Base-by-base conservation (phyloP, 2,888 invertebrate genomes). In the Acleris laterana region DNA sequence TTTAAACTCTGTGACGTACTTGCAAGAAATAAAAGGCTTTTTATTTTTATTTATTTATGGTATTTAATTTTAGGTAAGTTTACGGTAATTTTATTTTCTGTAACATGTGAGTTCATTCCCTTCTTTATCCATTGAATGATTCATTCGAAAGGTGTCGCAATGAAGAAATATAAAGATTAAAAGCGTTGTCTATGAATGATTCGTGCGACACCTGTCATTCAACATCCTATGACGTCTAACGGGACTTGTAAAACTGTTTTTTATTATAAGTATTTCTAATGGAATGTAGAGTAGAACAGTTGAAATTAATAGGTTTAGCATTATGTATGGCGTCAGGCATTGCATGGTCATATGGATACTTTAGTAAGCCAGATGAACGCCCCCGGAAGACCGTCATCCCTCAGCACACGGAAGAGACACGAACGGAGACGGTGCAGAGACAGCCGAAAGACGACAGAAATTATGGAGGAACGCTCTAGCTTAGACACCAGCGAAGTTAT, bases 291-390 rank as follows among this genome's bases (percentile, higher is more conserved):
- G 79, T 68, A 38, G 87, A 87, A 42, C 86, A 88, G 68, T 56
- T 88, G 5, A 86, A 85, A 75, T 75, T 90, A 1, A 13, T 88
- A n/a, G 69, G 84, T 51, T 44, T 88, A 63, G 80, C 82, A 3
- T 66, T 86, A 63, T 83, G 89, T 5, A 83, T 89, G 85, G 70
- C 81, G 7, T 76, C 85, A n/a, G 76, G 83, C 48, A 63, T 90
- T 9, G 83, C 81, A 13, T 90, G 87, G 71, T 87, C 89, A 1
- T 89, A 75, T 63, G 88, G 89, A 11, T 66, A 85, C 60, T 75
- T 85, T 59, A 73, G 78, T 49, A 16, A 75, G 52, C 77, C 80
- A 0, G 44, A 44, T 11, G 71, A 19, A 71, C 66, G 61, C 65
- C 62, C 38, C 65, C 63, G 44, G 61, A 69, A 25, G 52, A 44